phyloP scores from a whole-genome alignment of 35 echinoderm and acorn worm genomes.

The Lytechinus variegatus region DNA sequence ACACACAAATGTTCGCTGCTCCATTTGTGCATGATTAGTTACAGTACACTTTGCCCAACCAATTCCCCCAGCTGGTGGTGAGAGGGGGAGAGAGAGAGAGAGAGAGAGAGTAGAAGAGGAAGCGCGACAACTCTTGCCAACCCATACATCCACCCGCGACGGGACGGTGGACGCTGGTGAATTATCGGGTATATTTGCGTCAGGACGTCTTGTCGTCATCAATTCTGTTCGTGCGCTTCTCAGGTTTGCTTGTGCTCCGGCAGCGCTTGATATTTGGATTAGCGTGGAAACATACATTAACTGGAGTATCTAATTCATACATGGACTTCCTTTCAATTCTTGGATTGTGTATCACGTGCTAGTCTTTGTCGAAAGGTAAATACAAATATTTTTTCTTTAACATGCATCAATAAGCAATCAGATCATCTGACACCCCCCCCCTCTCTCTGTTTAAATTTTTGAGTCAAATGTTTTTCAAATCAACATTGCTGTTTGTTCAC shows the following conservation, averaged over 20 bases:
- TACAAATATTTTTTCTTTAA: background rate
- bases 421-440: background rate
- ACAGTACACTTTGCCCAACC: background rate
- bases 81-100: background rate
- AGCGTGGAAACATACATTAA: slow-evolving; percentile 44
- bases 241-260: slow-evolving; percentile 26
- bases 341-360: background rate
- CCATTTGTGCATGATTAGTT: background rate
- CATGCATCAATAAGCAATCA: background rate
- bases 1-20: slow-evolving; percentile 10
- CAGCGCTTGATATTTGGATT: slow-evolving; percentile 32
- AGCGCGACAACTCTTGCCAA: background rate
- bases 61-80: background rate
- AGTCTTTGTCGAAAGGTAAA: background rate
- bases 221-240: slow-evolving; percentile 6
- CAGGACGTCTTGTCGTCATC: slow-evolving; percentile 23
- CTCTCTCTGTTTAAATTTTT: background rate
- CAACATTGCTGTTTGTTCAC: background rate
- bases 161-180: background rate
- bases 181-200: slow-evolving; percentile 33
- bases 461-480: background rate
- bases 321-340: background rate
- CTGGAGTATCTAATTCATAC: slow-evolving; percentile 37
- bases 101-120: background rate
- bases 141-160: background rate